Evolutionary conservation across 2,797 vertebrate genomes (phyloP).

Genomic region (Sylvilagus floridanus): DNA sequence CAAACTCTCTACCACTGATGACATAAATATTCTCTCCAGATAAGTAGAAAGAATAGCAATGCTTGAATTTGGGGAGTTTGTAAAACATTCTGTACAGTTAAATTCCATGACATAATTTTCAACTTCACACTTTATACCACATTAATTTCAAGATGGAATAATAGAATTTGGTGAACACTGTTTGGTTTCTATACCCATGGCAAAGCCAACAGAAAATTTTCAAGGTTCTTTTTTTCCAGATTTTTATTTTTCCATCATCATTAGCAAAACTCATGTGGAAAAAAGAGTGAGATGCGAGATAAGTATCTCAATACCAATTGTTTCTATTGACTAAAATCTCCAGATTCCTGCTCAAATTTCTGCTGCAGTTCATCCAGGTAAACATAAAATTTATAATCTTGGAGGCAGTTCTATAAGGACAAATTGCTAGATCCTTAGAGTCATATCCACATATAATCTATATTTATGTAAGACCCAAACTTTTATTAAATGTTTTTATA

Average conservation of each 20-base stretch:
- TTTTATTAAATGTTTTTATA: slow-evolving; percentile 47
- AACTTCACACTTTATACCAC: slow-evolving; percentile 4
- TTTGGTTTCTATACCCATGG: neutral
- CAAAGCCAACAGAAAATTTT: neutral
- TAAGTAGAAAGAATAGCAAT: neutral
- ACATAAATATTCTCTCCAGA: neutral
- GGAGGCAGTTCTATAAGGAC: neutral
- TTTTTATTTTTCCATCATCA: slow-evolving; percentile 40
- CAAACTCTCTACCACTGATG: no score
- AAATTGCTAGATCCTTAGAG: neutral
- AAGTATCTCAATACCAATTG: neutral
- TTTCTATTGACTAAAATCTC: neutral
- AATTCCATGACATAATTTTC: neutral
- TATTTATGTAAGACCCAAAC: neutral
- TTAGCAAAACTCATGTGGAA: neutral
- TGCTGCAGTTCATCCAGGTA: neutral
- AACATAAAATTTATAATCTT: slow-evolving; percentile 16
- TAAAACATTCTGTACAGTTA: neutral
- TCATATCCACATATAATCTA: neutral
- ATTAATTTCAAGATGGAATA: slow-evolving; percentile 27
- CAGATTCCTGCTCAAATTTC: neutral
- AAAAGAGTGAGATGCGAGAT: neutral
- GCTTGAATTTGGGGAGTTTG: neutral
- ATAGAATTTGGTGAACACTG: neutral
- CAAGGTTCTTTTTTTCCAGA: neutral